A percentile compares a stretch with the other conserved stretches of the same genome.
Conservation (phyloP, 2,797 vertebrate genomes). For the Acrocephalus scirpaceus region DNA sequence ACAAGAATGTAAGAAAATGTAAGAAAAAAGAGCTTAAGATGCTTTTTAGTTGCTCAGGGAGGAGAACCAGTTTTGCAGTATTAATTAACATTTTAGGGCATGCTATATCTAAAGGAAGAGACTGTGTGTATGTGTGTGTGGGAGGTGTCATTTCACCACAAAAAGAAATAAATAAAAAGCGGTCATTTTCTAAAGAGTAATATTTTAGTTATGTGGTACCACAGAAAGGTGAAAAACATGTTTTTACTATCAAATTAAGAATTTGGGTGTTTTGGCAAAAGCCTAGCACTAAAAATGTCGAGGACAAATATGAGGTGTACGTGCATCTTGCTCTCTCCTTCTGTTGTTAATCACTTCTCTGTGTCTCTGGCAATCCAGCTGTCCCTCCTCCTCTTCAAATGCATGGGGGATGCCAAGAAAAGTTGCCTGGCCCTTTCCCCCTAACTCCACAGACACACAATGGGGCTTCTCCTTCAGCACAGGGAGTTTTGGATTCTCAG, state of each 20-base stretch:
- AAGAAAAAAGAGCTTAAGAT: too few species aligned
- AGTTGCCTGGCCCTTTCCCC: background rate
- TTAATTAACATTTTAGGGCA: constrained; percentile 49
- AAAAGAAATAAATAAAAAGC: background rate
- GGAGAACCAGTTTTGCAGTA: background rate
- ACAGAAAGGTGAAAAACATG: background rate
- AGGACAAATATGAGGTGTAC: background rate
- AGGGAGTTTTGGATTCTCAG: background rate
- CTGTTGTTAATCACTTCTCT: background rate
- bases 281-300: background rate
- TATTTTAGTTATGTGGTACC: background rate
- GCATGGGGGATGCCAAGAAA: background rate
- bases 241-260: background rate
- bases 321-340: background rate
- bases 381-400: background rate
- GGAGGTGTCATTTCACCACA: background rate
- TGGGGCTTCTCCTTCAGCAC: background rate
- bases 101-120: background rate
- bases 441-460: background rate
- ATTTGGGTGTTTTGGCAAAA: background rate
- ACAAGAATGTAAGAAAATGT: background rate
- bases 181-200: background rate
- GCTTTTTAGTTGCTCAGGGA: background rate
- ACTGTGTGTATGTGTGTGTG: background rate
- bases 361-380: background rate